phyloP scores from a whole-genome alignment of 2,888 invertebrate genomes.

The Salpingus planirostris region DNA sequence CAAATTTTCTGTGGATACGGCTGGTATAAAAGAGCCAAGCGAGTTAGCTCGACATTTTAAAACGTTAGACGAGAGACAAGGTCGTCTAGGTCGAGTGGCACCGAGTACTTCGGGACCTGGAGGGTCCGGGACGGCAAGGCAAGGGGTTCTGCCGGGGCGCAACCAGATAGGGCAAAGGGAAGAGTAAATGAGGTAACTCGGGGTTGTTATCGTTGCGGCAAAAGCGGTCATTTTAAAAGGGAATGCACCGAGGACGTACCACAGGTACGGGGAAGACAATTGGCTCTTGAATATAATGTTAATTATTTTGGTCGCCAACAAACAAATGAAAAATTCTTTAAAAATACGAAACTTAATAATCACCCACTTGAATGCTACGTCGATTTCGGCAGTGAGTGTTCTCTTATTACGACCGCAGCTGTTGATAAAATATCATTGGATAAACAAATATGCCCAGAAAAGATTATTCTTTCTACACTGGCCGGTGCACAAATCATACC shows the following conservation, averaged over 20 bases:
- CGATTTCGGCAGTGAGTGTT: conserved; percentile 1
- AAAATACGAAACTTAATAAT: not conserved
- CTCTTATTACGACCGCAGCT: not conserved
- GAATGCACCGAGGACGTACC: not conserved
- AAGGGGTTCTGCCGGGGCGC: too few relatives aligned
- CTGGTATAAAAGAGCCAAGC: conserved; percentile 7
- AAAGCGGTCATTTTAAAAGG: not conserved
- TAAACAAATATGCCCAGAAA: not conserved
- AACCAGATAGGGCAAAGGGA: too few relatives aligned
- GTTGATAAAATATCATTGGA: not conserved
- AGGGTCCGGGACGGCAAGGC: too few relatives aligned
- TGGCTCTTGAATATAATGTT: not conserved
- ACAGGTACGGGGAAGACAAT: not conserved
- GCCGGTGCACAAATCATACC: not conserved
- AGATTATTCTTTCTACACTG: not conserved
- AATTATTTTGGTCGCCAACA: not conserved
- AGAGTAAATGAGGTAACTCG: too few relatives aligned
- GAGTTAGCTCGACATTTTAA: conserved; percentile 7
- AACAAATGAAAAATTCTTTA: conserved; percentile 2
- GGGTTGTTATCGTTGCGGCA: not conserved
- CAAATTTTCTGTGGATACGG: conserved; percentile 8
- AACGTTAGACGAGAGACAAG: conserved; percentile 1
- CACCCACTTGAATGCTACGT: not conserved
- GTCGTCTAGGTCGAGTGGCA: too few relatives aligned
- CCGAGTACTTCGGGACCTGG: too few relatives aligned